These are phyloP conservation scores for Bembecia ichneumoniformis DNA, from an alignment of 2,888 invertebrate species.

Conservation along the genomic window DNA sequence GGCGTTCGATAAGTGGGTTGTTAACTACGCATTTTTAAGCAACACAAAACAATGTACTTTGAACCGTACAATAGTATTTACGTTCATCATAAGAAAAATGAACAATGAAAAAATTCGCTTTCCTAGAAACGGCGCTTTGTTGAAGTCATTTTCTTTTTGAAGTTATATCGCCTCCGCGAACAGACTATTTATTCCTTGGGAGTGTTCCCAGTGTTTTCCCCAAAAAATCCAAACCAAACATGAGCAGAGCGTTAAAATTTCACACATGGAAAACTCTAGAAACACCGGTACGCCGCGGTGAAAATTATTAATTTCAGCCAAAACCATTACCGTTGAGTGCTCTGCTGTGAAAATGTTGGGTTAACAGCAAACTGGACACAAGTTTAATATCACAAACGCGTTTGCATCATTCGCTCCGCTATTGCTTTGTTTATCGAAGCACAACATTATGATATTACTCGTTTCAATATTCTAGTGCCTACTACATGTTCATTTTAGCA, in stretches of 20 bases:
- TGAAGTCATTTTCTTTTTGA: too few relatives aligned
- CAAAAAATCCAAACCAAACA: not conserved
- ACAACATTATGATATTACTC: not conserved
- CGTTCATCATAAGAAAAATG: too few relatives aligned
- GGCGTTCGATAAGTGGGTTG: too few relatives aligned
- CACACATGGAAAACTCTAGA: conserved; percentile 45
- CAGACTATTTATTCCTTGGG: too few relatives aligned
- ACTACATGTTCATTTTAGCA: too few relatives aligned
- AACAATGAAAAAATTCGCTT: not conserved
- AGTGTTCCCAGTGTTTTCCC: too few relatives aligned
- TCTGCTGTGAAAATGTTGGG: conserved; percentile 34
- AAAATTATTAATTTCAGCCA: conserved; percentile 54
- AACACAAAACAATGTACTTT: too few relatives aligned
- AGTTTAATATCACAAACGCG: not conserved
- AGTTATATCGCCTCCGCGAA: too few relatives aligned
- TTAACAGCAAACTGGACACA: conserved; percentile 26
- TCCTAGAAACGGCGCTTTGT: too few relatives aligned
- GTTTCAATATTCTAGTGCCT: too few relatives aligned
- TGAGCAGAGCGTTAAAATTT: conserved; percentile 25
- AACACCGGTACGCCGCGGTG: conserved; percentile 21
- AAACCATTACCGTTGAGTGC: conserved; percentile 50
- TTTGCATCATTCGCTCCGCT: not conserved
- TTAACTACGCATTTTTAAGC: too few relatives aligned
- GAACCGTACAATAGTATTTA: too few relatives aligned
- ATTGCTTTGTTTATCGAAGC: not conserved